These are phyloP conservation scores for Podiceps cristatus DNA, from an alignment of 2,113 vertebrate genomes.

Conservation along the genomic window DNA sequence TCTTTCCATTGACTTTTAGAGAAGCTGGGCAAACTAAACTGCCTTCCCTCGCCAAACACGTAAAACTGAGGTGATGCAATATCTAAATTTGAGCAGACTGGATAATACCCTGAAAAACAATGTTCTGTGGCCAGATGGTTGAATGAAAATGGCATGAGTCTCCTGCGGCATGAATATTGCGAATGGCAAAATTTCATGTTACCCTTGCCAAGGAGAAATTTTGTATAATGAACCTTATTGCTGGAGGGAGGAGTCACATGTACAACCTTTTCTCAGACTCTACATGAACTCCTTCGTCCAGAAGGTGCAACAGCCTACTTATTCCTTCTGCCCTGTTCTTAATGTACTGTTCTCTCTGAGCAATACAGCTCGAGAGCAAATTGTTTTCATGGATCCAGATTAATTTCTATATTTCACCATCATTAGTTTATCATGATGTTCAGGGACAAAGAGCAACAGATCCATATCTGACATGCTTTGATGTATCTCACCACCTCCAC, in stretches of 20 bases:
- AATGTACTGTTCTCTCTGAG: not conserved
- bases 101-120: constrained; percentile 60
- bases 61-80: constrained; percentile 56
- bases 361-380: not conserved
- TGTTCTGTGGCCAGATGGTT: constrained; percentile 63
- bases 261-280: constrained; percentile 33
- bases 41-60: not conserved
- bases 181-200: constrained; percentile 38
- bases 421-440: not conserved
- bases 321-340: not conserved
- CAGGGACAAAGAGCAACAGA: not conserved
- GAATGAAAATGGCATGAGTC: constrained; percentile 63
- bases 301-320: constrained; percentile 50
- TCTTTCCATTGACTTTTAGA: constrained; percentile 25
- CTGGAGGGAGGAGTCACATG: constrained; percentile 48
- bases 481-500: not conserved
- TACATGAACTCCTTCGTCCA: constrained; percentile 36
- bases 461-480: not conserved
- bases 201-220: constrained; percentile 58
- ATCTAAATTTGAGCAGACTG: constrained; percentile 55
- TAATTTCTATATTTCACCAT: not conserved
- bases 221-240: constrained; percentile 55
- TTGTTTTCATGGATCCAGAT: not conserved
- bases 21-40: constrained; percentile 1
- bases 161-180: constrained; percentile 52